Evolutionary conservation across 1,140 invertebrate species (phyloP).

Genomic region (Drosophila insularis): DNA sequence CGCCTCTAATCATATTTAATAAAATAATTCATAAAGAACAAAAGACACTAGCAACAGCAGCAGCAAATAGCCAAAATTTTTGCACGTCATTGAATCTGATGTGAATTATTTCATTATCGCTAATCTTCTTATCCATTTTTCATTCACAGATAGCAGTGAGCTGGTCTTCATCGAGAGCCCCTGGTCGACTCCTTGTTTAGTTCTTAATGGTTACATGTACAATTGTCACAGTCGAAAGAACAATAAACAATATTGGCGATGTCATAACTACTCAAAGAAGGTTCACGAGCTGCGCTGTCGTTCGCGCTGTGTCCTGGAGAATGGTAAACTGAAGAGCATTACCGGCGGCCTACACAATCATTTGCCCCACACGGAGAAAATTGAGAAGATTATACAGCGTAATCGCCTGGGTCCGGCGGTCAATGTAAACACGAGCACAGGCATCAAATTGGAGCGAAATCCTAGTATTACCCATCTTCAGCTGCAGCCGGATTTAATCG

Average conservation of each 20-base stretch:
- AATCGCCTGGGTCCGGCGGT: conserved; percentile 59
- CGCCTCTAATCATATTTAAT: conserved; percentile 7
- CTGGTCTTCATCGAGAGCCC: conserved; percentile 78
- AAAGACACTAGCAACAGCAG: background rate
- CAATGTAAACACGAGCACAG: background rate
- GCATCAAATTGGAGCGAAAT: conserved; percentile 34
- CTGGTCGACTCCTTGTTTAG: conserved; percentile 80
- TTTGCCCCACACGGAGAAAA: conserved; percentile 81
- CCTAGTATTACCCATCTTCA: conserved; percentile 42
- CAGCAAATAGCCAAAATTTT: background rate
- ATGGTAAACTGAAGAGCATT: conserved; percentile 66
- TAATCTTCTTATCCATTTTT: conserved; percentile 25
- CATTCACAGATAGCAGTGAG: conserved; percentile 42
- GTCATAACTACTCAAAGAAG: conserved; percentile 82
- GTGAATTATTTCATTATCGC: background rate
- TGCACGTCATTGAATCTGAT: background rate
- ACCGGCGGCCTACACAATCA: conserved; percentile 80
- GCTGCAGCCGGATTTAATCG: conserved; percentile 21
- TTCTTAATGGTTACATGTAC: conserved; percentile 78
- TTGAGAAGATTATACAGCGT: conserved; percentile 74
- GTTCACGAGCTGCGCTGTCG: conserved; percentile 71
- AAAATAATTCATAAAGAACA: conserved; percentile 1
- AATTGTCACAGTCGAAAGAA: conserved; percentile 81
- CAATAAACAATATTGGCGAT: conserved; percentile 81
- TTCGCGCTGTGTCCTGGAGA: conserved; percentile 78